Base-by-base conservation (phyloP, 1,140 invertebrate genomes). In the Eriocheir sinensis region DNA sequence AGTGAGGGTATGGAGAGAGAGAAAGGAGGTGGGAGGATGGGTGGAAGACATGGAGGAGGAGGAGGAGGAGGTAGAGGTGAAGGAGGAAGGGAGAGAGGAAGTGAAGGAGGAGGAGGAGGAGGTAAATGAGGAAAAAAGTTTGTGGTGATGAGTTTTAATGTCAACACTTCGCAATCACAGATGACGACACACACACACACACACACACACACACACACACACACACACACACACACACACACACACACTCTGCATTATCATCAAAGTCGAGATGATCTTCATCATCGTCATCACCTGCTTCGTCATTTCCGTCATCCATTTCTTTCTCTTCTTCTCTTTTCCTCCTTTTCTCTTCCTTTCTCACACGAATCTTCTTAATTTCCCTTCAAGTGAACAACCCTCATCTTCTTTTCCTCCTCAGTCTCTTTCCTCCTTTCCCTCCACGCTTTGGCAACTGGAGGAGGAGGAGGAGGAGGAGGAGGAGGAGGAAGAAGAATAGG, bases 231-330 rank as follows among this genome's bases (percentile, higher is more conserved):
- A 38, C 27, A 38, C 32, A 6, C 32, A 90, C 3, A 48, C 32
- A 21, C 27, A 60, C 21, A 90, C 30, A 53, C 38, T 30, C n/a
- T n/a, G 36, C 40, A n/a, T n/a, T 86, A 91, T 94, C 90, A 89
- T 94, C 90, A 89, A 90, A 81, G 88, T 38, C 86, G 80, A 86
- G 93, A 79, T 94, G 90, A 86, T 86, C 89, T 80, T 36, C 60
- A 32, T n/a, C n/a, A n/a, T n/a, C n/a, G n/a, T n/a, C n/a, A 91
- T 79, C 30, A 34, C 36, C 40, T 21, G 93, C 93, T 94, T 40
- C 81, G 93, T 94, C 93, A 94, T 94, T 94, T 94, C 93, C 93
- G 93, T 60, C 34, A 79, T 15, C 34, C 90, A 91, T 79, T 40
- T 91, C 34, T 30, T 17, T 27, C 60, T 91, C 36, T 79, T 80